Percentiles rank a stretch among this genome's conserved stretches.
These are phyloP conservation scores for Malurus leucopterus DNA, from an alignment of 2,797 vertebrate species.

Conservation along the genomic window DNA sequence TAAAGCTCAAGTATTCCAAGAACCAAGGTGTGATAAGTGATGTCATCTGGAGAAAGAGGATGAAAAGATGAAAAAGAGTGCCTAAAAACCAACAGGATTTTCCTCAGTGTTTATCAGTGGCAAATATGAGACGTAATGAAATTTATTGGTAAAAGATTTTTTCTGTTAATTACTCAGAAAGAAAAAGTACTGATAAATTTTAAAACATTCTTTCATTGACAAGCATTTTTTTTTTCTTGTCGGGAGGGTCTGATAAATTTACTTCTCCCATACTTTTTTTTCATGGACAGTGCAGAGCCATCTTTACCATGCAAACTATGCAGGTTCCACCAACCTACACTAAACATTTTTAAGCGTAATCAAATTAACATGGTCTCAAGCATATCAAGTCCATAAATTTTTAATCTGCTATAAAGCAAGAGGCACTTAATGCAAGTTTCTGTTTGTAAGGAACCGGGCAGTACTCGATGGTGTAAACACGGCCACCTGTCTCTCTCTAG, in stretches of 20 bases:
- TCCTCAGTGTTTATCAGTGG: not conserved
- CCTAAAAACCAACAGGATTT: not conserved
- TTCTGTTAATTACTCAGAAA: not conserved
- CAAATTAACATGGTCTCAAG: conserved; percentile 20
- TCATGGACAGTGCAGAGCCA: not conserved
- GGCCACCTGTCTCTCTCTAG: conserved; percentile 24
- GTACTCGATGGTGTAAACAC: conserved; percentile 40
- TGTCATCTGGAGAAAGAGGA: not conserved
- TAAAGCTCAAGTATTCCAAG: not conserved
- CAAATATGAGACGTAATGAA: not conserved
- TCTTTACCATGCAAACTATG: not conserved
- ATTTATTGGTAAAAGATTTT: not conserved
- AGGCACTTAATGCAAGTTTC: conserved; percentile 25
- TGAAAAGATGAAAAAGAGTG: not conserved
- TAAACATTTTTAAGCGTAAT: not conserved
- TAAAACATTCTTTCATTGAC: not conserved
- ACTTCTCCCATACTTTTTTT: not conserved
- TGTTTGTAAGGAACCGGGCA: conserved; percentile 26
- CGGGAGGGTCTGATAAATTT: not conserved
- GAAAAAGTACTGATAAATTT: not conserved
- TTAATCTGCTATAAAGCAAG: conserved; percentile 15
- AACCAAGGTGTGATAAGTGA: not conserved
- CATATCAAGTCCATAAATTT: not conserved
- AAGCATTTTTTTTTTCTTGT: accelerated
- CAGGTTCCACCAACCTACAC: not conserved